Evolutionary conservation across 2,113 vertebrate genomes (phyloP), one percentile per base, ranked within the genome.

Genomic region (Cinclus mexicanus): DNA sequence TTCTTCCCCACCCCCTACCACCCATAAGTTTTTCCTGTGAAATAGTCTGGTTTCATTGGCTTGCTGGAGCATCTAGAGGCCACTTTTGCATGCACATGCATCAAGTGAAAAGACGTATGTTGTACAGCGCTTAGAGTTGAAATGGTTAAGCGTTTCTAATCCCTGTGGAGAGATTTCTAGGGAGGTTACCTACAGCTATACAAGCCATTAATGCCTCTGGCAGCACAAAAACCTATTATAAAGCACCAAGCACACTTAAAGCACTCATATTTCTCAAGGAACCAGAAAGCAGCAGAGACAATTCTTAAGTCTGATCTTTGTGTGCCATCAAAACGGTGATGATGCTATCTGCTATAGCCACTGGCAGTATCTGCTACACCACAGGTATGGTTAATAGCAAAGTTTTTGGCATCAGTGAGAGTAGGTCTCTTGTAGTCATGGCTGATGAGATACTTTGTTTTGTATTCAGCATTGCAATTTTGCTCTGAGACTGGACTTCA

Each of bases 21-120:
- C 7, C 42, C 3, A 0, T 26, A 31, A 46, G 9, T 22, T 89
- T 88, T 87, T 60, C 9, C 13, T 28, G 17, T 53, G 61, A 56
- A 89, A 57, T 18, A 20, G 6, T 6, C n/a, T 11, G 59, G 55
- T 93, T 95, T 65, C 24, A 29, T 80, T 91, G 87, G 35, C 63
- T 88, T 96, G 89, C 61, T 76, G 94, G 82, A 95, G 70, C 89
- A 94, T 83, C 90, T 93, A 95, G 94, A 87, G 82, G 90, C 55
- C 70, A 5, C 63, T 88, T 57, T 22, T 41, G 85, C 79, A 59
- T 39, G 37, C 65, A 81, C 84, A 69, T 2, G 50, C 31, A 8
- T 47, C 20, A 8, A 65, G 7, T 55, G 70, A 26, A 68, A 87
- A 79, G 60, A 8, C 4, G 1, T 0, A 1, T 1, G 4, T 31